Evolutionary conservation across 2,113 vertebrate genomes (phyloP).

Genomic region (Cephalopterus ornatus): DNA sequence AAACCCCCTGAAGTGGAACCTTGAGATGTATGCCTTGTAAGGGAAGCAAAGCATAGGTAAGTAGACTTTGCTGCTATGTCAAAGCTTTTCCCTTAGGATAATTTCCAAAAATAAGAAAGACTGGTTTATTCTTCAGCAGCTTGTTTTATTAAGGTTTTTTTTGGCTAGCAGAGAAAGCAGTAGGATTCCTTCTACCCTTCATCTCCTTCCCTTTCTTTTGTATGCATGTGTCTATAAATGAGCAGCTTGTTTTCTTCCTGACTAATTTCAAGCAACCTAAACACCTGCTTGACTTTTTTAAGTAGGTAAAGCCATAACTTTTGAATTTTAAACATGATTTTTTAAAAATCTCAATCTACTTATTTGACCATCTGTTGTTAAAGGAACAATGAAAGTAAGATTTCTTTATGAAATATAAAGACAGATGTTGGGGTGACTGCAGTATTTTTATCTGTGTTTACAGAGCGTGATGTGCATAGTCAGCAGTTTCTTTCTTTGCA

Average conservation of each 20-base stretch:
- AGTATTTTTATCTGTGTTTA: neutral
- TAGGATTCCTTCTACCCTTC: neutral
- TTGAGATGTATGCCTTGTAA: slow-evolving; percentile 39
- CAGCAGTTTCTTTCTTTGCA: neutral
- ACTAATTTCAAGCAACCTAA: neutral
- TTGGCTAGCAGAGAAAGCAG: neutral
- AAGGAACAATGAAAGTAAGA: neutral
- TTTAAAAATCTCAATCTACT: neutral
- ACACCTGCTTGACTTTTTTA: neutral
- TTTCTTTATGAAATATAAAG: neutral
- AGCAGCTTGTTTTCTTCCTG: neutral
- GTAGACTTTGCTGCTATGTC: neutral
- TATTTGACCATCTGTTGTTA: neutral
- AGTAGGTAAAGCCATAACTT: neutral
- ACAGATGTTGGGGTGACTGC: neutral
- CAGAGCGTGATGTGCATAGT: neutral
- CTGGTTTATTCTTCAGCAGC: neutral
- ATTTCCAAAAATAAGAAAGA: slow-evolving; percentile 23
- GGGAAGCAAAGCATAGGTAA: slow-evolving; percentile 39
- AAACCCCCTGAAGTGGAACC: slow-evolving; percentile 30
- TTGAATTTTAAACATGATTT: neutral
- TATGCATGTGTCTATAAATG: neutral
- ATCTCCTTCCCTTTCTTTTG: neutral
- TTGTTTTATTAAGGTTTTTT: slow-evolving; percentile 10
- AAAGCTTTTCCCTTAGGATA: neutral